Percentiles rank a stretch among this genome's conserved stretches.
Conservation (phyloP, 1,140 invertebrate species). For the Papilio glaucus region DNA sequence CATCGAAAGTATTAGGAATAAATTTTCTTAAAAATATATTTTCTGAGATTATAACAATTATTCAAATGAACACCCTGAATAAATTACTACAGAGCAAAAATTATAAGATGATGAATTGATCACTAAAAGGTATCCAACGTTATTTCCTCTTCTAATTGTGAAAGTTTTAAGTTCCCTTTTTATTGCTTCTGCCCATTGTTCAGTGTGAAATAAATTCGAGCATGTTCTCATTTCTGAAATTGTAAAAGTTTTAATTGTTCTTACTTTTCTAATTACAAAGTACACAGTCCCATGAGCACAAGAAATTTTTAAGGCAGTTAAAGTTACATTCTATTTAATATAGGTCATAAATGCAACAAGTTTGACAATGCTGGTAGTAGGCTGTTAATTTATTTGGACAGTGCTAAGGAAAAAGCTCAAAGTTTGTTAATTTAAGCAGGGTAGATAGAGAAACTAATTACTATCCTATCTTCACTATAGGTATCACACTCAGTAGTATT, state of each 20-base stretch:
- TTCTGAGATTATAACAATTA: neutral
- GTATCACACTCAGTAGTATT: too few relatives aligned
- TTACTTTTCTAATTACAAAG: slow-evolving; percentile 80
- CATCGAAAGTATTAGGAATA: neutral
- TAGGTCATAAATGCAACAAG: neutral
- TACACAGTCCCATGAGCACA: slow-evolving; percentile 70
- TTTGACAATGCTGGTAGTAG: neutral
- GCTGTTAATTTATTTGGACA: too few relatives aligned
- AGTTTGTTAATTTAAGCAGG: too few relatives aligned
- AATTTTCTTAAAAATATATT: neutral
- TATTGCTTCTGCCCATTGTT: slow-evolving; percentile 77
- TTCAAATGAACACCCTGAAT: neutral
- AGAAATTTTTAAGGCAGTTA: slow-evolving; percentile 57
- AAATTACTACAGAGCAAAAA: slow-evolving; percentile 30
- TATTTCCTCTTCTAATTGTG: slow-evolving; percentile 70
- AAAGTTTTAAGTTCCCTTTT: slow-evolving; percentile 76
- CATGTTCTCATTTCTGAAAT: slow-evolving; percentile 74
- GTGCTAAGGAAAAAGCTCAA: too few relatives aligned
- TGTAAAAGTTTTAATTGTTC: slow-evolving; percentile 82
- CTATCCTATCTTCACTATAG: too few relatives aligned
- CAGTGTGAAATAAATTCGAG: slow-evolving; percentile 73
- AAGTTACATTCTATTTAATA: slow-evolving; percentile 17
- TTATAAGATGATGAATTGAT: slow-evolving; percentile 53
- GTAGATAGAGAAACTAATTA: too few relatives aligned
- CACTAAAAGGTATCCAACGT: slow-evolving; percentile 50